Percentiles rank a stretch among this genome's conserved stretches.
Conservation (phyloP, 2,113 vertebrate genomes). For the Gila orcuttii region DNA sequence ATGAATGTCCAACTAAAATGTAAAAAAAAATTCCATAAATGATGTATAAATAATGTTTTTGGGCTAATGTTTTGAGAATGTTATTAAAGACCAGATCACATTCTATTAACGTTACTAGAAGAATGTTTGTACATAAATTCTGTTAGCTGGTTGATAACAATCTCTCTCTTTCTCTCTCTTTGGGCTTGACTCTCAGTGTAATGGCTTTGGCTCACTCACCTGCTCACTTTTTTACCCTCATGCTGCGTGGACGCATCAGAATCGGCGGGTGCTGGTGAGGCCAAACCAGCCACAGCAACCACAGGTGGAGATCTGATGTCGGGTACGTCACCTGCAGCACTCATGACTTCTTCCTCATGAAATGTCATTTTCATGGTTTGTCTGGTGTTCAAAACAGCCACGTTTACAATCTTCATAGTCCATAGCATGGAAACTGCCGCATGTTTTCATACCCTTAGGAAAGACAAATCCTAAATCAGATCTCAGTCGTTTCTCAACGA, state of each 20-base stretch:
- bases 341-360: neutral
- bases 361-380: neutral
- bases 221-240: slow-evolving; percentile 75
- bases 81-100: no score
- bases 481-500: neutral
- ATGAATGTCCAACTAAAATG: no score
- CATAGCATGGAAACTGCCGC: neutral
- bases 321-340: slow-evolving; percentile 78
- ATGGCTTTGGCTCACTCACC: slow-evolving; percentile 68
- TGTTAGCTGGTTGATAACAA: neutral
- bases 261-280: slow-evolving; percentile 86
- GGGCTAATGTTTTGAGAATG: no score
- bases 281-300: slow-evolving; percentile 76
- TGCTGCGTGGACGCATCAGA: slow-evolving; percentile 86
- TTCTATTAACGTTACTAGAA: no score
- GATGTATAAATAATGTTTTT: no score
- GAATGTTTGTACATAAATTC: no score
- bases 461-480: neutral
- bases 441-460: neutral
- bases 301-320: slow-evolving; percentile 84
- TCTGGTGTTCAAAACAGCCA: neutral
- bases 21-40: no score
- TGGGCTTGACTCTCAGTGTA: slow-evolving; percentile 64
- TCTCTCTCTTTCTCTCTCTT: slow-evolving; percentile 31
- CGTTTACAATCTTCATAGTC: neutral